phyloP scores from a whole-genome alignment of 2,113 vertebrate genomes.

The Mugil cephalus region DNA sequence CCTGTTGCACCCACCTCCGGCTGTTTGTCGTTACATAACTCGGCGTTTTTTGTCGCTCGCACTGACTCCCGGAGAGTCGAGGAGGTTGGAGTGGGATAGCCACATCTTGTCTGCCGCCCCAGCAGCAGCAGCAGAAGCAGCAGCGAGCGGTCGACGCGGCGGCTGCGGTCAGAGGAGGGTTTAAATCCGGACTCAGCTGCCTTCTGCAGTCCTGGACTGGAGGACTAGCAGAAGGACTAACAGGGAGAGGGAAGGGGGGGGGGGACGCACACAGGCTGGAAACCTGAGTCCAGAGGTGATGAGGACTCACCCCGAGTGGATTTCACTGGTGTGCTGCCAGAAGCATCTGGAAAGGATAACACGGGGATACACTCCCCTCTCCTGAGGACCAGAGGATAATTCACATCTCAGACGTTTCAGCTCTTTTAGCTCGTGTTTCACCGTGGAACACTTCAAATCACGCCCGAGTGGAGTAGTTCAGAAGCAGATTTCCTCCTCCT shows the following conservation, averaged over 20 bases:
- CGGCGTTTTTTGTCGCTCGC: conserved; percentile 30
- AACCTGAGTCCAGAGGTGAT: conserved; percentile 69
- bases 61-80: not conserved
- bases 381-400: conserved; percentile 52
- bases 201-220: conserved; percentile 29
- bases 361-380: conserved; percentile 59
- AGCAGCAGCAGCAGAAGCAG: conserved; percentile 3
- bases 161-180: conserved; percentile 4
- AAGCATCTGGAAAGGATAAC: conserved; percentile 83
- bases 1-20: conserved; percentile 22
- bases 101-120: not conserved
- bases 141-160: not conserved
- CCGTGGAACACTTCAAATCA: conserved; percentile 12
- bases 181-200: conserved; percentile 18
- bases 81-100: not conserved
- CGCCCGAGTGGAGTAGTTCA: not conserved
- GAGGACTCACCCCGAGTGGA: conserved; percentile 62
- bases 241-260: too few species aligned
- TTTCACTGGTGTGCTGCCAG: conserved; percentile 72
- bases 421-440: conserved; percentile 16
- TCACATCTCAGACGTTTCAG: conserved; percentile 52
- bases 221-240: conserved; percentile 26
- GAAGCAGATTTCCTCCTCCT: conserved; percentile 15
- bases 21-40: conserved; percentile 55
- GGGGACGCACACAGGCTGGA: conserved; percentile 34